Evolutionary conservation across 2,113 vertebrate genomes (phyloP).

Genomic region (Geothlypis trichas): DNA sequence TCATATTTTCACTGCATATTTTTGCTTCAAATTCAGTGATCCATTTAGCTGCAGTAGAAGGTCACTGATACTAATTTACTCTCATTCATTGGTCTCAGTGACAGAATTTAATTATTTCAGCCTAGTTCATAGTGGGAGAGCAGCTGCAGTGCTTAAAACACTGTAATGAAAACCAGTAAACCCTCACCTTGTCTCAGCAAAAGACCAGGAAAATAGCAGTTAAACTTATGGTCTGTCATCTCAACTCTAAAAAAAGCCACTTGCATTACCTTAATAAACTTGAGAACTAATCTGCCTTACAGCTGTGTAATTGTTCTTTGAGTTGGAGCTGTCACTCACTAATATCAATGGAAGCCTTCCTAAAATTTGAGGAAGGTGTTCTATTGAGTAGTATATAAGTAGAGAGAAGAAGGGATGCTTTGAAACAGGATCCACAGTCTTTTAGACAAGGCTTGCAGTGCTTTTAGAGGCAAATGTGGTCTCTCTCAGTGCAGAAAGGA

Average conservation of each 20-base stretch:
- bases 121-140: background rate
- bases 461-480: background rate
- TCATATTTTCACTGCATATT: background rate
- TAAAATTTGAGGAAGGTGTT: background rate
- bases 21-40: constrained; percentile 1
- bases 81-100: constrained; percentile 27
- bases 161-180: constrained; percentile 42
- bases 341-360: background rate
- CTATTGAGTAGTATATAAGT: background rate
- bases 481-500: background rate
- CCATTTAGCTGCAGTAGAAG: constrained; percentile 10
- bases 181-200: background rate
- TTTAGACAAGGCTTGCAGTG: background rate
- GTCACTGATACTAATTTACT: constrained; percentile 10
- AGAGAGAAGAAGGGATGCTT: background rate
- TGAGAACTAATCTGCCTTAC: background rate
- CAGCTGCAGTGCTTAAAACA: constrained; percentile 29
- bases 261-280: background rate
- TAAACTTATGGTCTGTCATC: background rate
- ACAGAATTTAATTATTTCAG: constrained; percentile 53
- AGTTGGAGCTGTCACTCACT: background rate
- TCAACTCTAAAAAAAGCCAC: background rate
- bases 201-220: background rate
- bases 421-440: background rate
- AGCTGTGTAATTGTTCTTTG: background rate